Evolutionary conservation across 2,888 invertebrate genomes (phyloP).

Genomic region (Pantelozetes paolii): DNA sequence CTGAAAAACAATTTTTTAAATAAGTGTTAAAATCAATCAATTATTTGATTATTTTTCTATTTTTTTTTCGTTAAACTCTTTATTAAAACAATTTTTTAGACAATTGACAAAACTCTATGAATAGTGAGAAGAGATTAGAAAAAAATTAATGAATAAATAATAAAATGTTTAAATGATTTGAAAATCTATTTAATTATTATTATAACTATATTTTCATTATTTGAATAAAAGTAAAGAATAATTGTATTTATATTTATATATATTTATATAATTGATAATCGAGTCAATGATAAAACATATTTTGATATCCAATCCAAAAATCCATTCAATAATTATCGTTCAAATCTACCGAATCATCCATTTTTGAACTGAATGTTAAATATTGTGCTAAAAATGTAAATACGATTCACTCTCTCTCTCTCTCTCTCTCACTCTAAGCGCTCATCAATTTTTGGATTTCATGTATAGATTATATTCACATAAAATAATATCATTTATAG

Average conservation of each 20-base stretch:
- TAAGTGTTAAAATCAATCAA: background rate
- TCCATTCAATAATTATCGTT: background rate
- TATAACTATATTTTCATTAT: too few relatives aligned
- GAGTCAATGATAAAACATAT: slow-evolving; percentile 13
- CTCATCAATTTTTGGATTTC: background rate
- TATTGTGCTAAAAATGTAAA: slow-evolving; percentile 32
- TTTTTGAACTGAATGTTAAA: background rate
- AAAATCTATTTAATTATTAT: background rate
- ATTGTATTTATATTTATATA: slow-evolving; percentile 17
- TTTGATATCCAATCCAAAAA: slow-evolving; percentile 1
- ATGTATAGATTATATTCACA: slow-evolving; percentile 18
- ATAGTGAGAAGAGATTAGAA: background rate
- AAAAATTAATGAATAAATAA: background rate
- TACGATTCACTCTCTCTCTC: background rate
- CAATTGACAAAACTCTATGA: too few relatives aligned
- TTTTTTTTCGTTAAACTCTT: background rate
- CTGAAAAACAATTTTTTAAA: background rate
- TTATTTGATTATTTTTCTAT: slow-evolving; percentile 8
- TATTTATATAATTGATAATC: slow-evolving; percentile 7
- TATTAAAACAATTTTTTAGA: too few relatives aligned
- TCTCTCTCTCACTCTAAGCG: background rate
- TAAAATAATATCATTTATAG: background rate
- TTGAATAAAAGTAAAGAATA: slow-evolving; percentile 25
- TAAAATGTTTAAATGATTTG: background rate
- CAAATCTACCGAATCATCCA: slow-evolving; percentile 1